Evolutionary conservation across 2,797 vertebrate species (phyloP).

Genomic region (Iguana delicatissima): DNA sequence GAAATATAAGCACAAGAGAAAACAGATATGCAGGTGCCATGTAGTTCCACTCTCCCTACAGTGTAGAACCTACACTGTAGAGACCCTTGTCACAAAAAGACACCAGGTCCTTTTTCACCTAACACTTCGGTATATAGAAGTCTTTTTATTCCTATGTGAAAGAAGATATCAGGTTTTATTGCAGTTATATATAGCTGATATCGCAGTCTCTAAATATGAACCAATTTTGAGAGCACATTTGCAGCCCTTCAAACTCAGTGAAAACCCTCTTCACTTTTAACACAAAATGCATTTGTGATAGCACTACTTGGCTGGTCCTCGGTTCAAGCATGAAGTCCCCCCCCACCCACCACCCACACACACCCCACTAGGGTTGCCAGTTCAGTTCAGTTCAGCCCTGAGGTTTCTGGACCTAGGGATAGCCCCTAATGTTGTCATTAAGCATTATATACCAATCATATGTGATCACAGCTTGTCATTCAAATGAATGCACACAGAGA

Average conservation of each 20-base stretch:
- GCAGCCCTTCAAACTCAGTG: background rate
- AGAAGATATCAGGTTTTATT: background rate
- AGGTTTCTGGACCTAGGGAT: too few relatives aligned
- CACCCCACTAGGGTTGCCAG: background rate
- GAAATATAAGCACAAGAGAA: slow-evolving; percentile 1
- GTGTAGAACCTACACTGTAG: background rate
- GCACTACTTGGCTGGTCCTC: background rate
- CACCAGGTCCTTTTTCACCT: background rate
- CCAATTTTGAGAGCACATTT: background rate
- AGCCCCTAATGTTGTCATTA: too few relatives aligned
- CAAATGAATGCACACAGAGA: too few relatives aligned
- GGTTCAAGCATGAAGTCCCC: background rate
- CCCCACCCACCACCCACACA: background rate
- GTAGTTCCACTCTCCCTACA: background rate
- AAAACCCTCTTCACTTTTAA: background rate
- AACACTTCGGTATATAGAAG: background rate
- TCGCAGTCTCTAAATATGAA: background rate
- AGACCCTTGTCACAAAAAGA: background rate
- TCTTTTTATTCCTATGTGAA: background rate
- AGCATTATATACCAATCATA: too few relatives aligned
- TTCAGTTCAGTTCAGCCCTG: too few relatives aligned
- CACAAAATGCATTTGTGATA: background rate
- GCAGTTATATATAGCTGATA: background rate
- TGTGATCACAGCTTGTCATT: too few relatives aligned
- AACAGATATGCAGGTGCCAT: background rate